Evolutionary conservation across 2,797 vertebrate genomes (phyloP).

Genomic region (Thaleichthys pacificus): DNA sequence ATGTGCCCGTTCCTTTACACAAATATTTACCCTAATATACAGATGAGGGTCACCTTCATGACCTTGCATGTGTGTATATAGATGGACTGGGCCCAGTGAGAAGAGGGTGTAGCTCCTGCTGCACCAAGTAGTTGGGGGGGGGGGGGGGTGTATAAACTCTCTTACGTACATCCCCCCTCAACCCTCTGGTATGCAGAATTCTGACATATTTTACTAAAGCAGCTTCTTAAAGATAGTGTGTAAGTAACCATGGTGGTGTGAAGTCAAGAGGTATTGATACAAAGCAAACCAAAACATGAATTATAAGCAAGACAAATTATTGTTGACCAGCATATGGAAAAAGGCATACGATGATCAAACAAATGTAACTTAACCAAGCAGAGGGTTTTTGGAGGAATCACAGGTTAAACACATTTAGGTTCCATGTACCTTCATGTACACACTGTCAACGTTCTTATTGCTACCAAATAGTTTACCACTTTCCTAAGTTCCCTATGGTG

Average conservation of each 20-base stretch:
- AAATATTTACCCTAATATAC: not conserved
- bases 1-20: not conserved
- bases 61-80: not conserved
- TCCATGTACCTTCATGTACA: too few relatives aligned
- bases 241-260: not conserved
- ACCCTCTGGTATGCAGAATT: not conserved
- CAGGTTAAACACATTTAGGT: not conserved
- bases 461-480: not conserved
- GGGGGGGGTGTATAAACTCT: not conserved
- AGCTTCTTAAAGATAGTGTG: not conserved
- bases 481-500: not conserved
- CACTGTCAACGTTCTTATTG: not conserved
- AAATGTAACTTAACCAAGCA: not conserved
- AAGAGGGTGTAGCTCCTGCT: not conserved
- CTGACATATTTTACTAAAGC: not conserved
- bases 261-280: not conserved
- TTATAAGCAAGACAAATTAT: not conserved
- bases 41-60: not conserved
- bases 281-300: not conserved
- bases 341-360: not conserved
- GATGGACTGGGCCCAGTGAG: not conserved
- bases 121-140: not conserved
- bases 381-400: not conserved
- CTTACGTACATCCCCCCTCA: not conserved
- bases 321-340: not conserved